A percentile compares a stretch with the other conserved stretches of the same genome.
Evolutionary conservation across 2,113 vertebrate genomes (phyloP).

Genomic region (Bubo blakistoni): DNA sequence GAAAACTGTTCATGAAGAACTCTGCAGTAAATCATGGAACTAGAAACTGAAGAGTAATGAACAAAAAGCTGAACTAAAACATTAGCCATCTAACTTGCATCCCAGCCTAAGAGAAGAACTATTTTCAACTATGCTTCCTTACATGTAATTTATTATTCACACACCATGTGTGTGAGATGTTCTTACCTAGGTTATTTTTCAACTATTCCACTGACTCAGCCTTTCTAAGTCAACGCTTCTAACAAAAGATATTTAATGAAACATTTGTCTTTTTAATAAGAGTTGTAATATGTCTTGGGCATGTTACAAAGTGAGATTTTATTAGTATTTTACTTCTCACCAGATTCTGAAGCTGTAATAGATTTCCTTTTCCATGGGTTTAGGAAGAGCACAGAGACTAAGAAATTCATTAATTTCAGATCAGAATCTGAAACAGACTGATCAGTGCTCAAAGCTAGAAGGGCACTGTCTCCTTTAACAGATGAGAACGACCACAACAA

Average conservation of each 20-base stretch:
- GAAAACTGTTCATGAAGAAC: neutral
- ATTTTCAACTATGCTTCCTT: neutral
- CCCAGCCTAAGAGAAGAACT: neutral
- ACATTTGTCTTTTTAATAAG: neutral
- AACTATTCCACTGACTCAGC: neutral
- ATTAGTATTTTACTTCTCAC: neutral
- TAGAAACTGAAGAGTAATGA: neutral
- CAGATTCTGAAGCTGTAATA: neutral
- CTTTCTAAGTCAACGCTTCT: neutral
- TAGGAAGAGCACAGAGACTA: neutral
- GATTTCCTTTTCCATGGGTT: neutral
- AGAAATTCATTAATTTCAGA: neutral
- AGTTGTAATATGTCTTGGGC: neutral
- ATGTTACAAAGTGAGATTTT: neutral
- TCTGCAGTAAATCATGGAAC: neutral
- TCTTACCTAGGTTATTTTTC: neutral
- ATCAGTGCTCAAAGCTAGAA: neutral
- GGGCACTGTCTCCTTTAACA: neutral
- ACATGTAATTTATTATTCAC: neutral
- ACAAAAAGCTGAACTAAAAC: neutral
- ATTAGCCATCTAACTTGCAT: neutral
- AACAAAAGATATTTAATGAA: neutral
- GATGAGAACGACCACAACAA: neutral
- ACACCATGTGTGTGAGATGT: neutral
- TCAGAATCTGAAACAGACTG: neutral